phyloP scores from a whole-genome alignment of 2,797 vertebrate species.

The Pempheris klunzingeri region DNA sequence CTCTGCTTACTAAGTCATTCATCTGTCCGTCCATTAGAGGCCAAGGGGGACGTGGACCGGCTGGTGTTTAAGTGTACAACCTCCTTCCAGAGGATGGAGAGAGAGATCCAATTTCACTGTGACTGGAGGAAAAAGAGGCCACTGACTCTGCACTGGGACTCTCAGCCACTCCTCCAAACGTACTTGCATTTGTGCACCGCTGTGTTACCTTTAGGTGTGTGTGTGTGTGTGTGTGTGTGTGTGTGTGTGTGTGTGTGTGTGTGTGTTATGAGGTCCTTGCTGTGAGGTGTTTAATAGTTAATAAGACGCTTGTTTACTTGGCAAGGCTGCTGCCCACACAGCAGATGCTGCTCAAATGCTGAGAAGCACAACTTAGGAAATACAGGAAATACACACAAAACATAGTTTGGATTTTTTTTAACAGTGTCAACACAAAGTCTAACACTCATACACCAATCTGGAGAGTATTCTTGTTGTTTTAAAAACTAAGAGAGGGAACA shows the following conservation, averaged over 20 bases:
- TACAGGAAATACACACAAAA: conserved; percentile 55
- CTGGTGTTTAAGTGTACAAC: conserved; percentile 58
- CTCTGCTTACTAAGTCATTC: conserved; percentile 62
- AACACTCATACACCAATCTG: background rate
- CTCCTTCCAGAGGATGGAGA: conserved; percentile 49
- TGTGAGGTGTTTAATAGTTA: conserved; percentile 82
- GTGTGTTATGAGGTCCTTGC: conserved; percentile 52
- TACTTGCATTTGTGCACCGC: conserved; percentile 62
- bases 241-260: conserved; percentile 28
- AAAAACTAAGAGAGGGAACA: background rate
- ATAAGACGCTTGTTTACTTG: conserved; percentile 83
- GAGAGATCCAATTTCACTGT: conserved; percentile 78
- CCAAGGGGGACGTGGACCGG: conserved; percentile 29
- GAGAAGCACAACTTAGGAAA: conserved; percentile 63
- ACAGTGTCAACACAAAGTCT: conserved; percentile 30
- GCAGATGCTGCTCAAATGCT: conserved; percentile 75
- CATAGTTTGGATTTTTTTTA: conserved; percentile 24
- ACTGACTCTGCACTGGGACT: conserved; percentile 69
- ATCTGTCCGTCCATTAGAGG: conserved; percentile 44
- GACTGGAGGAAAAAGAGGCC: conserved; percentile 64
- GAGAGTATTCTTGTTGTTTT: background rate
- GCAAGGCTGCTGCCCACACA: conserved; percentile 75
- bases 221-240: conserved; percentile 26
- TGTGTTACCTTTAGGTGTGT: conserved; percentile 34
- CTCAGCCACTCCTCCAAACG: conserved; percentile 35